Conservation (phyloP, 2,113 vertebrate genomes). For the Athene cunicularia region DNA sequence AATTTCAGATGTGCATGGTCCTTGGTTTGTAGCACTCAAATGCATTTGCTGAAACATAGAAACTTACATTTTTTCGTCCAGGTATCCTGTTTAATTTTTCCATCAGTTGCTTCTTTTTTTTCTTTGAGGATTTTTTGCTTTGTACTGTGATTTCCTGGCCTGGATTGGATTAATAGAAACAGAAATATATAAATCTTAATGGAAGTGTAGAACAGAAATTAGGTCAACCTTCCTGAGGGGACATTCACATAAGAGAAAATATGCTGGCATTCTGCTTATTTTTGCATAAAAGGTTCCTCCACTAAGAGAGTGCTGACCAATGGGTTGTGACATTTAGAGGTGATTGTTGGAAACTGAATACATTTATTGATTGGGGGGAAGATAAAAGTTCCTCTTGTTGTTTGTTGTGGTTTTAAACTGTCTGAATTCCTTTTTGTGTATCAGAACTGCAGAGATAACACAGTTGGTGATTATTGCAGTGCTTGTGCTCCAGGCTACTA, state of each 20-base stretch:
- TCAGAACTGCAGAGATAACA: slow-evolving; percentile 89
- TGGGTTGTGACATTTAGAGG: background rate
- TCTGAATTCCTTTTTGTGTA: slow-evolving; percentile 11
- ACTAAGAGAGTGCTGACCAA: background rate
- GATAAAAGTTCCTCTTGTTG: background rate
- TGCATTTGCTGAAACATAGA: background rate
- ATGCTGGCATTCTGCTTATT: background rate
- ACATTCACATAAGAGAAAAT: background rate
- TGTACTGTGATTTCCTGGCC: background rate
- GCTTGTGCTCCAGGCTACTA: slow-evolving; percentile 86
- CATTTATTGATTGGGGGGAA: background rate
- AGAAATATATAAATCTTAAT: background rate
- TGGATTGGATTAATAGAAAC: background rate
- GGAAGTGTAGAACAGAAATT: background rate
- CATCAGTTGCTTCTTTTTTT: background rate
- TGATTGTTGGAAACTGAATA: background rate
- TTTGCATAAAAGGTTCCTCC: background rate
- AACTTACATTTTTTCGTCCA: background rate
- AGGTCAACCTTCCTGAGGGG: background rate
- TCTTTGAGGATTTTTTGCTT: background rate
- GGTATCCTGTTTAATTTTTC: background rate
- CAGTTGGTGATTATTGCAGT: slow-evolving; percentile 82
- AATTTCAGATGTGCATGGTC: background rate
- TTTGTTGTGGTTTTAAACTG: slow-evolving; percentile 8
- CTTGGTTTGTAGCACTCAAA: background rate